phyloP scores from a whole-genome alignment of 2,113 vertebrate genomes.

The Hiodon alosoides region DNA sequence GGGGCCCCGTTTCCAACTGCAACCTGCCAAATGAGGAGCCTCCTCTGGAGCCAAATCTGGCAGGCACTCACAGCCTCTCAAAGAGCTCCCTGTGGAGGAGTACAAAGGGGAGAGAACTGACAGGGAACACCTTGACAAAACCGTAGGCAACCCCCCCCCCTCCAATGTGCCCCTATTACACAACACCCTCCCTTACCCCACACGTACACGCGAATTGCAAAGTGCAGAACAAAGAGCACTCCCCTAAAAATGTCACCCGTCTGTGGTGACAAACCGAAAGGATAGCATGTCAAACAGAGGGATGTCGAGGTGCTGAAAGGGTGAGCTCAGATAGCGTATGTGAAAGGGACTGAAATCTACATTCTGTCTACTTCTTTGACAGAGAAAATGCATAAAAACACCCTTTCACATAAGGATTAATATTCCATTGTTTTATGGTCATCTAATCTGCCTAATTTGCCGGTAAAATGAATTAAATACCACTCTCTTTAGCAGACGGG shows the following conservation, averaged over 20 bases:
- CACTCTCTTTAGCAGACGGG: not conserved
- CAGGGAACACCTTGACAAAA: slow-evolving; percentile 27
- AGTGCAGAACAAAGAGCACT: not conserved
- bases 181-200: not conserved
- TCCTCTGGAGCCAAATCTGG: not conserved
- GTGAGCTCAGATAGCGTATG: slow-evolving; percentile 1
- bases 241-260: not conserved
- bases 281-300: slow-evolving; percentile 3
- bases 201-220: slow-evolving; percentile 18
- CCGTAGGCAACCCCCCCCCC: not conserved
- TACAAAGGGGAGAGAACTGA: slow-evolving; percentile 4
- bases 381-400: not conserved
- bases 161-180: not conserved
- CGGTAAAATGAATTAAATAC: not conserved
- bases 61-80: not conserved
- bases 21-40: not conserved
- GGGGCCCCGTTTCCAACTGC: not conserved
- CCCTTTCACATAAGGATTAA: too few relatives aligned
- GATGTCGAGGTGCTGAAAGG: not conserved
- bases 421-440: not conserved
- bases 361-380: not conserved
- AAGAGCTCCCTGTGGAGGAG: slow-evolving; percentile 1
- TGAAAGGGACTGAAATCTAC: not conserved
- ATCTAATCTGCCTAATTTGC: not conserved
- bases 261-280: slow-evolving; percentile 13